A percentile compares a stretch with the other conserved stretches of the same genome.
phyloP scores from a whole-genome alignment of 2,797 vertebrate species.

The Perodicticus potto region DNA sequence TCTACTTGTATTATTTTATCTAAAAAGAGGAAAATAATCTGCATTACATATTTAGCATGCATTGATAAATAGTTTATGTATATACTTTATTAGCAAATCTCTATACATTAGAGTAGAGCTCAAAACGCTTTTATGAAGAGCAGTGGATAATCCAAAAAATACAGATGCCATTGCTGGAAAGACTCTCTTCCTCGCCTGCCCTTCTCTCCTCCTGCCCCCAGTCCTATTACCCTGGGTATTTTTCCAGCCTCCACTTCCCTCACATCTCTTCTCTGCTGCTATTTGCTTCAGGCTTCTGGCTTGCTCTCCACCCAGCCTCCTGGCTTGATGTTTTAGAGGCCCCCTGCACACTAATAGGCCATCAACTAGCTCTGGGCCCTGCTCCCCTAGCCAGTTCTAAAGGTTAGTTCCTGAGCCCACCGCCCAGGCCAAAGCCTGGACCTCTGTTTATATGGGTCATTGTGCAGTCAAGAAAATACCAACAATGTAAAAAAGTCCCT shows the following conservation, averaged over 20 bases:
- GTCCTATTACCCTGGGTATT: neutral
- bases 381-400: neutral
- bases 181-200: neutral
- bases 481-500: neutral
- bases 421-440: neutral
- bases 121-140: constrained; percentile 10
- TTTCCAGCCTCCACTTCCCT: neutral
- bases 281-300: neutral
- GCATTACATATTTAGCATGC: constrained; percentile 28
- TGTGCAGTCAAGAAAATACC: neutral
- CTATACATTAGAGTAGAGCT: neutral
- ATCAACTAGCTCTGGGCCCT: neutral
- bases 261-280: neutral
- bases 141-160: neutral
- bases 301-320: neutral
- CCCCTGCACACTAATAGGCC: neutral
- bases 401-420: neutral
- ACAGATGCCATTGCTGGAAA: neutral
- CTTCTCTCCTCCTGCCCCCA: neutral
- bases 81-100: constrained; percentile 38
- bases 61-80: neutral
- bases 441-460: neutral
- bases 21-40: constrained; percentile 42
- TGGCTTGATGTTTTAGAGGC: neutral
- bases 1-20: constrained; percentile 4